Conservation (phyloP, 2,888 invertebrate species). For the Bembecia ichneumoniformis region DNA sequence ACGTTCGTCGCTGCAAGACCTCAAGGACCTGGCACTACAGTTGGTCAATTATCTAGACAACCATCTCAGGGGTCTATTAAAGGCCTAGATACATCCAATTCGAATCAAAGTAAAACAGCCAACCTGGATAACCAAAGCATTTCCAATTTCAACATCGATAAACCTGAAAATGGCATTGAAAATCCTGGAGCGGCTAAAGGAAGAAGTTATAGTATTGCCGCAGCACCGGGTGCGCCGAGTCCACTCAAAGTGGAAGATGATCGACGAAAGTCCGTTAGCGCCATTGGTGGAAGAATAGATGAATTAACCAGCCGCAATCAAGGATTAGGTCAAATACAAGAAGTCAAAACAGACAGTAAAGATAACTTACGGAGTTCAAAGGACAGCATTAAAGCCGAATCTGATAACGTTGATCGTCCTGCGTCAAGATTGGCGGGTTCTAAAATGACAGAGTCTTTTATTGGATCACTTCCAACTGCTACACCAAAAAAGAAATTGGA, state of each 20-base stretch:
- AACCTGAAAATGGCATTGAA: constrained; percentile 50
- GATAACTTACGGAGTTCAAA: constrained; percentile 56
- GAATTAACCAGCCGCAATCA: constrained; percentile 49
- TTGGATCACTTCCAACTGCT: constrained; percentile 48
- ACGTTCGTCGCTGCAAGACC: constrained; percentile 24
- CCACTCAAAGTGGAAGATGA: constrained; percentile 62
- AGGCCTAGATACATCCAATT: constrained; percentile 43
- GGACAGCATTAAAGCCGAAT: constrained; percentile 54
- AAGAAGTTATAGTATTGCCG: constrained; percentile 68
- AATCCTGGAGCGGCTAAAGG: constrained; percentile 59
- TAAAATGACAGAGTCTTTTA: constrained; percentile 66
- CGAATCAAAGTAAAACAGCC: constrained; percentile 46
- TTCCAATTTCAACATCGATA: constrained; percentile 35
- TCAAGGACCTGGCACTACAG: constrained; percentile 25
- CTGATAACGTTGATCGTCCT: constrained; percentile 44
- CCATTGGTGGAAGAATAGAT: constrained; percentile 55
- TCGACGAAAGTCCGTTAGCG: constrained; percentile 62
- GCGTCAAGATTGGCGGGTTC: constrained; percentile 60
- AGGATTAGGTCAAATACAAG: constrained; percentile 61
- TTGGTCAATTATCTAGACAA: constrained; percentile 47
- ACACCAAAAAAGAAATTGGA: constrained; percentile 47
- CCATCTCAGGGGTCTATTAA: constrained; percentile 54
- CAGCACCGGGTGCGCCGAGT: constrained; percentile 60
- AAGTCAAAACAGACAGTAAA: constrained; percentile 54
- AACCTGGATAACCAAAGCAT: constrained; percentile 60